Base-by-base conservation (phyloP, 30 jellyfish, hydroid and myxozoan species). In the Aurelia sp. region DNA sequence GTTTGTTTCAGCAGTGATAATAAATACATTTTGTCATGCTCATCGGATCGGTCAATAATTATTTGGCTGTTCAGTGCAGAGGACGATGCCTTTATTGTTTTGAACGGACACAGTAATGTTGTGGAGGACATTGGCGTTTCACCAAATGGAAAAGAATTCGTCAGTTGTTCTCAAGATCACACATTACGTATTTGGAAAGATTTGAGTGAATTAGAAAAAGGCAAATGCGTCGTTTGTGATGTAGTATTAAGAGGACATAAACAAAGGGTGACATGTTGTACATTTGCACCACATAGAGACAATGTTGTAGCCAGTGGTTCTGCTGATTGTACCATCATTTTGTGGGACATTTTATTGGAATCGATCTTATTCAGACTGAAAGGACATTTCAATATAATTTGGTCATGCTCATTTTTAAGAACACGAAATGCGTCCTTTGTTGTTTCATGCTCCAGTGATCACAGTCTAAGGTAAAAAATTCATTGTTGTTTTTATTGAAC, bases 361-460 rank as follows among this genome's bases (percentile, higher is more conserved):
- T 58, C 33, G 9, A 66, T 31, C 1, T 44, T 83, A 13, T 19
- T 37, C 48, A 60, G 72, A 60, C 6, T 83, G 17, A 67, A 47
- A 41, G 92, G 92, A 4, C 92, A 83, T 83, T 58, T 17, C 30
- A 71, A 71, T 62, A 27, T 83, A 44, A 64, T 83, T 19, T 83
- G 92, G 92, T 67, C 86, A 8, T 70, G 92, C 64, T 74, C 81
- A 13, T 83, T 83, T 62, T 52, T 83, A 63, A 58, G 64, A 64
- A 18, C 63, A 20, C 62, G 55, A 21, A 11, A 30, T 16, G 62
- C 23, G 2, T 19, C 31, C 19, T 15, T 71, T 35, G 10, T 83
- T 67, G 23, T 83, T 22, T 83, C 92, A 47, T 71, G 86, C 55
- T 83, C 92, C 63, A 83, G 92, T 60, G 92, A 83, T 71, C 92